A percentile compares a stretch with the other conserved stretches of the same genome.
phyloP scores from a whole-genome alignment of 2,888 invertebrate species.

The Ecliptopera silaceata region DNA sequence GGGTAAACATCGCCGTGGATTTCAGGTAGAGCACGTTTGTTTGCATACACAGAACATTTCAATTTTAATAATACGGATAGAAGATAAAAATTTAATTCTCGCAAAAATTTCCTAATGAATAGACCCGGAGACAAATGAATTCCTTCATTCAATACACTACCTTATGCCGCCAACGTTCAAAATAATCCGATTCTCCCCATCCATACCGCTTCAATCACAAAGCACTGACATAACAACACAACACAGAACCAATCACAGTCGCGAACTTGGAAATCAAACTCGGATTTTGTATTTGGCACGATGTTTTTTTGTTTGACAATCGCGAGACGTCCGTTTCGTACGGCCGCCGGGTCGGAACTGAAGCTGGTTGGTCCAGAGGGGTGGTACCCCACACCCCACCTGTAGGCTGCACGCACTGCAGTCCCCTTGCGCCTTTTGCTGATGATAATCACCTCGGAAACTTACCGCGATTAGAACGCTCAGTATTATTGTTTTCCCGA shows the following conservation, averaged over 20 bases:
- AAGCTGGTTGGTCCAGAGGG: conserved; percentile 42
- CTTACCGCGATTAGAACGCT: neutral
- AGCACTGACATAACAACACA: conserved; percentile 53
- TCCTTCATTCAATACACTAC: conserved; percentile 51
- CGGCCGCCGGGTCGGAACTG: conserved; percentile 49
- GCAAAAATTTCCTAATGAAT: conserved; percentile 23
- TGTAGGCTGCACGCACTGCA: conserved; percentile 79
- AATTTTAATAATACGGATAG: neutral
- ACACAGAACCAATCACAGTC: conserved; percentile 48
- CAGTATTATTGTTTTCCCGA: neutral
- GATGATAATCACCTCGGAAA: neutral
- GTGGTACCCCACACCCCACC: conserved; percentile 64
- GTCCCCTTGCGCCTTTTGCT: conserved; percentile 46
- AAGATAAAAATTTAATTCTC: conserved; percentile 21
- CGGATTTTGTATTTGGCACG: conserved; percentile 32
- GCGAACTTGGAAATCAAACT: conserved; percentile 14
- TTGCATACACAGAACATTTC: neutral
- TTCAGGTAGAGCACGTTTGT: neutral
- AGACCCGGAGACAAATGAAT: conserved; percentile 14
- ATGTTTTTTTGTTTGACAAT: conserved; percentile 18
- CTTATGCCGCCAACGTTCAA: conserved; percentile 97
- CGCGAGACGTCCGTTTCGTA: conserved; percentile 45
- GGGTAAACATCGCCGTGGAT: conserved; percentile 5
- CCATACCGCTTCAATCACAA: conserved; percentile 81
- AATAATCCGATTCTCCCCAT: conserved; percentile 96